phyloP scores from a whole-genome alignment of 2,797 vertebrate species.

The Natrix natrix region DNA sequence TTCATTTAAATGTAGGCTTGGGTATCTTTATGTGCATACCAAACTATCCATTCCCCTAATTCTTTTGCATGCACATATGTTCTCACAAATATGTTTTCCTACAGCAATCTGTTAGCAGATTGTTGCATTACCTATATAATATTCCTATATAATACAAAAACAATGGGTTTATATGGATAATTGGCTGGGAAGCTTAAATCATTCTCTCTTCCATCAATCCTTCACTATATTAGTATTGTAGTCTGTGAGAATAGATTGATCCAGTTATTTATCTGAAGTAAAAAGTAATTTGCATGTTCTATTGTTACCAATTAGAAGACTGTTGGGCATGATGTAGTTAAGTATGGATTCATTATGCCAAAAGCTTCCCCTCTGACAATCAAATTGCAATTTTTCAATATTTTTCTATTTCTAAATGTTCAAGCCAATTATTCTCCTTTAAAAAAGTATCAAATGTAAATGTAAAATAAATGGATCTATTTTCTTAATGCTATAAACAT shows the following conservation, averaged over 20 bases:
- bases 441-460: neutral
- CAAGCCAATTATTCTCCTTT: no score
- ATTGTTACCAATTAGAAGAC: conserved; percentile 18
- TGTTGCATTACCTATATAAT: neutral
- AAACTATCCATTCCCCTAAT: neutral
- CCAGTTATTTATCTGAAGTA: neutral
- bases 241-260: neutral
- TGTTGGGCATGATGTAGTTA: neutral
- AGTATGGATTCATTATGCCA: neutral
- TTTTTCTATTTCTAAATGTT: neutral
- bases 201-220: neutral
- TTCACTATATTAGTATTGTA: neutral
- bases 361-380: neutral
- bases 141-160: neutral
- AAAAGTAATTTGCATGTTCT: neutral
- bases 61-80: neutral
- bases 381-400: neutral
- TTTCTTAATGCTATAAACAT: neutral
- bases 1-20: neutral
- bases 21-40: neutral
- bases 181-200: neutral
- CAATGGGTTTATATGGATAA: neutral
- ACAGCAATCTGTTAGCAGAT: neutral
- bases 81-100: neutral
- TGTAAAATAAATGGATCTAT: neutral